These are phyloP conservation scores for Acrossocheilus wenchowensis DNA, from an alignment of 2,797 vertebrate genomes.

Conservation along the genomic window DNA sequence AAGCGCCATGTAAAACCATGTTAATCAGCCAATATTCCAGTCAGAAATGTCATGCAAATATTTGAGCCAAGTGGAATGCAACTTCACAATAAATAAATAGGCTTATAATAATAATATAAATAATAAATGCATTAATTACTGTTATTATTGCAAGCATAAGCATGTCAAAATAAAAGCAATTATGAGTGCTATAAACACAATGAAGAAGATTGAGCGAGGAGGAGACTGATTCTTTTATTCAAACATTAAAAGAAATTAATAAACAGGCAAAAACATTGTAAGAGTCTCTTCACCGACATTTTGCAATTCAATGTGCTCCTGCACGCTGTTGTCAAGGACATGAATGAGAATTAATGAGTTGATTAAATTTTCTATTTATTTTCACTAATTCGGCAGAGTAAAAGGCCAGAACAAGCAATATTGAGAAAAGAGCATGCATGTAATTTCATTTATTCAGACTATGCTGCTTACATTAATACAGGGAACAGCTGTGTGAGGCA, in stretches of 20 bases:
- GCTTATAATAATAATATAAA: neutral
- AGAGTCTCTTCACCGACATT: neutral
- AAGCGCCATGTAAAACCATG: neutral
- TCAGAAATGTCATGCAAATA: neutral
- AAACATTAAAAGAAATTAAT: neutral
- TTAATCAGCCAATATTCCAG: neutral
- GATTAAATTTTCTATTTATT: neutral
- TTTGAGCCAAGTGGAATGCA: neutral
- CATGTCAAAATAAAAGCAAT: neutral
- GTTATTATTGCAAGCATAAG: neutral
- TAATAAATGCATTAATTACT: neutral
- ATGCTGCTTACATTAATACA: neutral
- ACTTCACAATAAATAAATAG: neutral
- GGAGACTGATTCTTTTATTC: neutral
- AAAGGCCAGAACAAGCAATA: neutral
- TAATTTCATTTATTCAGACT: neutral
- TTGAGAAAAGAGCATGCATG: neutral
- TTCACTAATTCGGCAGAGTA: conserved; percentile 1
- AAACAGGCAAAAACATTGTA: neutral
- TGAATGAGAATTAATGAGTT: neutral
- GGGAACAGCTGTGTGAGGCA: neutral
- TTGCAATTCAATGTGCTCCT: conserved; percentile 16
- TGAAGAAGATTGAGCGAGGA: neutral
- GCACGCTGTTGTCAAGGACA: neutral
- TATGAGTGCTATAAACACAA: neutral